A percentile compares a stretch with the other conserved stretches of the same genome.
Evolutionary conservation across 2,797 vertebrate genomes (phyloP).

Genomic region (Paedocypris micromegethes): DNA sequence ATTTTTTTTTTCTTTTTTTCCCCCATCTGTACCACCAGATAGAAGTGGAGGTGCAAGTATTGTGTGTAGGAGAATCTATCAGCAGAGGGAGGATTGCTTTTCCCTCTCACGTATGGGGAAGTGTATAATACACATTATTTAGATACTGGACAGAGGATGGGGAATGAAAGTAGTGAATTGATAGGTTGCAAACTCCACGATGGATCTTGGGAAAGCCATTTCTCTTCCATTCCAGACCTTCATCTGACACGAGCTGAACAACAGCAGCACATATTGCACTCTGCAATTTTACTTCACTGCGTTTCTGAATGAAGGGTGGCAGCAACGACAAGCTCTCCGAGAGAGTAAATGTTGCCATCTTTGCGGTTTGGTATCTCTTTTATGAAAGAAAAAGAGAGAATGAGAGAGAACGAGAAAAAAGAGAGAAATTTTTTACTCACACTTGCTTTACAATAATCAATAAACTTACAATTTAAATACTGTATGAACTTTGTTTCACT

Average conservation of each 20-base stretch:
- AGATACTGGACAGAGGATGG: constrained; percentile 41
- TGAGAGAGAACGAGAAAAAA: not conserved
- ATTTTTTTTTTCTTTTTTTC: not conserved
- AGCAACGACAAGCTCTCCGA: constrained; percentile 10
- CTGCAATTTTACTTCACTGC: constrained; percentile 30
- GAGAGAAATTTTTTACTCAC: no score
- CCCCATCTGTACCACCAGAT: constrained; percentile 14
- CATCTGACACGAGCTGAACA: constrained; percentile 34
- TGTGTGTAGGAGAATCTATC: constrained; percentile 49
- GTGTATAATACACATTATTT: constrained; percentile 47
- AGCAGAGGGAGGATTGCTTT: constrained; percentile 43
- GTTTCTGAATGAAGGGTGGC: constrained; percentile 21
- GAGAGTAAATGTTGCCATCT: constrained; percentile 9
- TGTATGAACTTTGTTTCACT: no score
- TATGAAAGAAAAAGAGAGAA: not conserved
- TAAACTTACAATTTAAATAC: no score
- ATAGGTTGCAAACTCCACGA: constrained; percentile 31
- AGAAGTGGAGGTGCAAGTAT: constrained; percentile 39
- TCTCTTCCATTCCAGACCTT: constrained; percentile 36
- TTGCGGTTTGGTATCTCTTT: not conserved
- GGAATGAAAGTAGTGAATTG: constrained; percentile 38
- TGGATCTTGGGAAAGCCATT: constrained; percentile 38
- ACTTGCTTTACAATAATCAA: no score
- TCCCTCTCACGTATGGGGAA: constrained; percentile 25
- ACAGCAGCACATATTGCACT: constrained; percentile 33